Base-by-base conservation (phyloP, 2,113 vertebrate species). In the Oncorhynchus clarkii region DNA sequence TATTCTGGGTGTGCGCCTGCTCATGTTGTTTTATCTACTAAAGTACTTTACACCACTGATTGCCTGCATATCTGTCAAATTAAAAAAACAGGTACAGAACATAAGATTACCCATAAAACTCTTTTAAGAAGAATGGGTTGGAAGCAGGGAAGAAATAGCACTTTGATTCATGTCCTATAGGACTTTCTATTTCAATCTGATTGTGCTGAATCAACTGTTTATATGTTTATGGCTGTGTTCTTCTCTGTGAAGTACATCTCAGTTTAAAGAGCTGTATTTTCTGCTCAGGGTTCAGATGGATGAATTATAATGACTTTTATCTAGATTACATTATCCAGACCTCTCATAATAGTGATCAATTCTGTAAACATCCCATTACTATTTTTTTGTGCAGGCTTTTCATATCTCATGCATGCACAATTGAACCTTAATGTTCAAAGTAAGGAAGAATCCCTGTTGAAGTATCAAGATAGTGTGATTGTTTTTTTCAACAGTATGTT, bases 241-340 rank as follows among this genome's bases (percentile, higher is more conserved):
- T 57, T 18, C 54, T 62, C 7, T 62, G 59, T 62, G n/a, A 22
- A 24, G n/a, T 24, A 62, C 20, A 22, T 22, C n/a, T 62, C n/a
- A 62, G 51, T 18, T 54, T 54, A 16, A 54, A 3, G 3, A 0
- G 14, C 51, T 1, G 51, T 54, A 18, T 45, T 45, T 45, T 45
- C 39, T 45, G 39, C 13, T 18, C 13, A 51, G 49, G 49, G 20
- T 39, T 20, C 14, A 68, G 67, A 9, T 34, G 20, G 39, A 49
- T 67, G 39, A 70, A 22, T 49, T 70, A 48, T 70, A 31, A 22
- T 48, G 34, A 70, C 34, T 48, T 70, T 70, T 70, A 48, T 70
- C n/a, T 24, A 70, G 67, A 48, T 70, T 70, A 39, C 67, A 68
- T n/a, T 48, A 70, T 39, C 20, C 34, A 8, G 6, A 3, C 39